Base-by-base conservation (phyloP, 1,140 invertebrate species). In the Vanessa tameamea region DNA sequence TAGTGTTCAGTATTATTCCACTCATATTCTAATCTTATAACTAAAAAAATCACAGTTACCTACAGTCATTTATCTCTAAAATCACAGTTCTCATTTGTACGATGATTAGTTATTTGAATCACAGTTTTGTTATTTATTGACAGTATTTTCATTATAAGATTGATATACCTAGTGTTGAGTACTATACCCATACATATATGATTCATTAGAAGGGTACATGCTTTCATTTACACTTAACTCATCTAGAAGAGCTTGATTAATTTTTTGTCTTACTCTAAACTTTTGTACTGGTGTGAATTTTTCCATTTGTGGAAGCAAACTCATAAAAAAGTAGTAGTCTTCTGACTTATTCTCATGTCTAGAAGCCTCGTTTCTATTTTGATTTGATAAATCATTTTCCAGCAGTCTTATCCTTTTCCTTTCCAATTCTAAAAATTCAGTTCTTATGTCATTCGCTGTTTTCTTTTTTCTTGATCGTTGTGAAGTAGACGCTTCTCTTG, bases 281-380 rank as follows among this genome's bases (percentile, higher is more conserved):
- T 57, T 78, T 75, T 75, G 73, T 66, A 78, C n/a, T 65, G 61
- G 66, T 4, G 69, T 75, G 26, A 78, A 73, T 70, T 51, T 53
- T 70, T 78, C 68, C 73, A 78, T 75, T 72, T 78, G 70, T 75
- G 77, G 77, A 16, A 78, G 63, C 26, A 78, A 75, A 71, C 77
- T 78, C 66, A 75, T 78, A 43, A 78, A 67, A 64, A 64, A 78
- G 47, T 75, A 72, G 16, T 75, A 75, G 23, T 74, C 76, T 43
- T 78, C 72, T 64, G 64, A 75, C 15, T 88, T 72, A 68, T 68
- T 76, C 47, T 66, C 70, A 51, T 63, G 5, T 66, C 23, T 65
- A 31, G 26, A 31, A 31, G 6, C 26, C 57, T 76, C 72, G 68
- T 31, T 31, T 31, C 65, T 64, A 69, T 43, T 76, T 76, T 73